phyloP scores from a whole-genome alignment of 2,888 invertebrate species.

The Sphaerophoria rueppellii region DNA sequence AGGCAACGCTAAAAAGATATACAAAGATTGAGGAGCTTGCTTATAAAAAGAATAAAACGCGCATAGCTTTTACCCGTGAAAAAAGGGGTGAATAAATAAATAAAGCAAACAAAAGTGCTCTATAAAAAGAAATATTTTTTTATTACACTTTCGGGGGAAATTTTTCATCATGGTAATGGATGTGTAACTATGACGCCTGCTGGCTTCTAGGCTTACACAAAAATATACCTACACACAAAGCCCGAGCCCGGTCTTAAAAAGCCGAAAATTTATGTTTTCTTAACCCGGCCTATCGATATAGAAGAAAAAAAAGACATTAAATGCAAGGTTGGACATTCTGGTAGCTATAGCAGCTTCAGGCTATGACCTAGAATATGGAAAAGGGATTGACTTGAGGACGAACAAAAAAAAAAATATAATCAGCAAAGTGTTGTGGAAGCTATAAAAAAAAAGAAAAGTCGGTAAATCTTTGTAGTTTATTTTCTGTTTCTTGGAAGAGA shows the following conservation, averaged over 20 bases:
- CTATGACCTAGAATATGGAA: neutral
- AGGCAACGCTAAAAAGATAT: conserved; percentile 17
- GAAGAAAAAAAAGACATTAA: conserved; percentile 6
- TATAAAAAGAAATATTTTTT: conserved; percentile 52
- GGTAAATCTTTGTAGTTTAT: too few species aligned
- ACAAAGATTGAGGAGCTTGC: conserved; percentile 36
- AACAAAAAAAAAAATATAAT: neutral
- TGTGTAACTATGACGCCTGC: conserved; percentile 66
- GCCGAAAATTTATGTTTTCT: conserved; percentile 5
- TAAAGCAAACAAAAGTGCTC: conserved; percentile 59
- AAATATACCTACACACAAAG: neutral
- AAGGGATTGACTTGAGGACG: neutral
- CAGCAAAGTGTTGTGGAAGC: neutral
- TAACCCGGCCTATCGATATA: neutral
- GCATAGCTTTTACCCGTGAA: too few species aligned
- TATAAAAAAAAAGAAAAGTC: neutral
- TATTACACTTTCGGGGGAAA: conserved; percentile 71
- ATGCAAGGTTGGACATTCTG: neutral
- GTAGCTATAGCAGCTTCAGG: neutral
- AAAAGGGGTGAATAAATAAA: conserved; percentile 73
- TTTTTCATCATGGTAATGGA: conserved; percentile 70
- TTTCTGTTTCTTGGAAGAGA: too few species aligned
- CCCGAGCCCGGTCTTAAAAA: neutral
- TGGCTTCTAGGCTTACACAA: conserved; percentile 54
- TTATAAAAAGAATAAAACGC: neutral